Evolutionary conservation across 2,113 vertebrate genomes (phyloP).

Genomic region (Coptodon rendalli): DNA sequence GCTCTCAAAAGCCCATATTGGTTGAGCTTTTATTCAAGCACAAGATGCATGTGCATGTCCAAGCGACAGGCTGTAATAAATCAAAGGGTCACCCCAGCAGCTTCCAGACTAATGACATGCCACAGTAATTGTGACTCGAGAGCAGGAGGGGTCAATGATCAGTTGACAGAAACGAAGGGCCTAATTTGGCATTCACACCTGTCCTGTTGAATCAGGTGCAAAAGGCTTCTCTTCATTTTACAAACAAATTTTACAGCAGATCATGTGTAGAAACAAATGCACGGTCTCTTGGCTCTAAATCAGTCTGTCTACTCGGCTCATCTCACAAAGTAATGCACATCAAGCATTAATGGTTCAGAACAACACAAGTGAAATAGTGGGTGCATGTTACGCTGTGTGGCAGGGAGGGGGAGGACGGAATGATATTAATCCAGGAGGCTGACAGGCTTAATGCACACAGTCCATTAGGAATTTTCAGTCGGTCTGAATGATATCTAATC

Average conservation of each 20-base stretch:
- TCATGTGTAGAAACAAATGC: slow-evolving; percentile 13
- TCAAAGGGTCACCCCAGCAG: slow-evolving; percentile 55
- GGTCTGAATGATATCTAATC: slow-evolving; percentile 41
- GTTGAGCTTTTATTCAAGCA: slow-evolving; percentile 43
- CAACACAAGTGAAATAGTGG: slow-evolving; percentile 25
- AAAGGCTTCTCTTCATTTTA: background rate
- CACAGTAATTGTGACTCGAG: slow-evolving; percentile 47
- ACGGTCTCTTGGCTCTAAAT: background rate
- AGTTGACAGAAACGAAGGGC: slow-evolving; percentile 39
- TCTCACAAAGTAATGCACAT: slow-evolving; percentile 31
- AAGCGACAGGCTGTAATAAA: slow-evolving; percentile 53
- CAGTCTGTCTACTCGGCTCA: slow-evolving; percentile 19
- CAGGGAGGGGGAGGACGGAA: slow-evolving; percentile 14
- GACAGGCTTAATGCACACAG: slow-evolving; percentile 43
- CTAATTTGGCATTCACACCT: slow-evolving; percentile 55
- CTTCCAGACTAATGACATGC: slow-evolving; percentile 49
- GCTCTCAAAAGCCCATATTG: slow-evolving; percentile 3
- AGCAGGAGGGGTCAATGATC: slow-evolving; percentile 34
- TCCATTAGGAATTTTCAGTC: slow-evolving; percentile 40
- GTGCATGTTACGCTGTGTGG: slow-evolving; percentile 25
- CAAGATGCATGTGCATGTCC: slow-evolving; percentile 12
- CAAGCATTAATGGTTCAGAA: slow-evolving; percentile 41
- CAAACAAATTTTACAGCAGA: slow-evolving; percentile 30
- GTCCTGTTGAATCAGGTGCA: slow-evolving; percentile 29
- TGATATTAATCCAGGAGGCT: slow-evolving; percentile 38